Evolutionary conservation across 1,140 invertebrate species (phyloP).

Genomic region (Cherax destructor): DNA sequence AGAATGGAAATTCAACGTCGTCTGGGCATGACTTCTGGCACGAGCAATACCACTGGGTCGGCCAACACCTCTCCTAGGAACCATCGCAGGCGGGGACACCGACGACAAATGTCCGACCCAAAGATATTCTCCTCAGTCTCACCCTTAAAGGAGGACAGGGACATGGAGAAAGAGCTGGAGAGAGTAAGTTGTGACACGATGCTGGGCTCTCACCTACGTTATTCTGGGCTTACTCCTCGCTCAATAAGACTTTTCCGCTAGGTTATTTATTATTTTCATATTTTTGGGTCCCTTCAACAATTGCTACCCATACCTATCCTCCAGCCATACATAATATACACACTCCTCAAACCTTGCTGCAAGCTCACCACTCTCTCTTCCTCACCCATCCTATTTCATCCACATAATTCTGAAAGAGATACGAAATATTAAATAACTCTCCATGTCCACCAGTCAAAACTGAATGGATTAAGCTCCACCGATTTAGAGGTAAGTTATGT

Average conservation of each 20-base stretch:
- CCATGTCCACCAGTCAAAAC: no score
- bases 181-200: constrained; percentile 73
- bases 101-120: constrained; percentile 78
- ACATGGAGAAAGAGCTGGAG: constrained; percentile 76
- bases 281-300: neutral
- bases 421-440: neutral
- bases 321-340: no score
- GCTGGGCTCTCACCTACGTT: neutral
- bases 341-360: no score
- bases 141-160: constrained; percentile 79
- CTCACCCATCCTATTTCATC: neutral
- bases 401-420: neutral
- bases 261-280: neutral
- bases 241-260: no score
- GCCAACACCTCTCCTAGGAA: constrained; percentile 69
- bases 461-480: no score
- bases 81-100: constrained; percentile 76
- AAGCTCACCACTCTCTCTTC: neutral
- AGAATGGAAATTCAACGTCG: constrained; percentile 71
- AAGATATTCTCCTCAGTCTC: constrained; percentile 78
- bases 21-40: constrained; percentile 69
- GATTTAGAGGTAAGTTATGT: no score
- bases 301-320: neutral
- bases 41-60: constrained; percentile 48
- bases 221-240: neutral